Evolutionary conservation across 2,113 vertebrate genomes (phyloP).

Genomic region (Mustelus asterias): DNA sequence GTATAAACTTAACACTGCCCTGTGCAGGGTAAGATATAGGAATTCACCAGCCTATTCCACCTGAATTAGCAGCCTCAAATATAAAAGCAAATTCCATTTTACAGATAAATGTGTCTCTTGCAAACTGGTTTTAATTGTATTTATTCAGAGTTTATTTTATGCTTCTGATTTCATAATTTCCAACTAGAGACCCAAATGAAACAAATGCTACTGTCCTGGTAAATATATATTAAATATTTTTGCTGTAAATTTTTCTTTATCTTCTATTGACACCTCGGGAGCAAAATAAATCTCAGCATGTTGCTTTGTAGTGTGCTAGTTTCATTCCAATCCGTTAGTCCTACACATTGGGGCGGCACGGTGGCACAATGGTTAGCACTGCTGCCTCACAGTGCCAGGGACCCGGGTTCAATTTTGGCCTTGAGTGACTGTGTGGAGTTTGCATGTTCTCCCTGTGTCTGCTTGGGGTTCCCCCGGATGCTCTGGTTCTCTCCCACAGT

Average conservation of each 20-base stretch:
- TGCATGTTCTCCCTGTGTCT: no score
- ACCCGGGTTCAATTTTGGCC: no score
- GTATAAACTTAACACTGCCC: neutral
- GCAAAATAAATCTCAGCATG: neutral
- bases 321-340: neutral
- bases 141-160: constrained; percentile 23
- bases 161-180: neutral
- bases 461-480: no score
- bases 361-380: no score
- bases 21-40: no score
- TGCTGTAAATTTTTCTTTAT: neutral
- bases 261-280: neutral
- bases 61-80: neutral
- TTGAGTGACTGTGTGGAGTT: no score
- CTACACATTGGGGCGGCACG: neutral
- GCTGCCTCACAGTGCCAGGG: no score
- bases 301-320: neutral
- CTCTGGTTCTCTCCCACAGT: no score
- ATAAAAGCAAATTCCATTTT: neutral
- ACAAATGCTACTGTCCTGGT: neutral
- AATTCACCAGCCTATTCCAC: neutral
- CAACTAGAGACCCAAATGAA: neutral
- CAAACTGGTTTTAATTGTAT: neutral
- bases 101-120: neutral
- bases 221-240: constrained; percentile 1